A percentile compares a stretch with the other conserved stretches of the same genome.
Evolutionary conservation across 2,797 vertebrate species (phyloP).

Genomic region (Bovichtus diacanthus): DNA sequence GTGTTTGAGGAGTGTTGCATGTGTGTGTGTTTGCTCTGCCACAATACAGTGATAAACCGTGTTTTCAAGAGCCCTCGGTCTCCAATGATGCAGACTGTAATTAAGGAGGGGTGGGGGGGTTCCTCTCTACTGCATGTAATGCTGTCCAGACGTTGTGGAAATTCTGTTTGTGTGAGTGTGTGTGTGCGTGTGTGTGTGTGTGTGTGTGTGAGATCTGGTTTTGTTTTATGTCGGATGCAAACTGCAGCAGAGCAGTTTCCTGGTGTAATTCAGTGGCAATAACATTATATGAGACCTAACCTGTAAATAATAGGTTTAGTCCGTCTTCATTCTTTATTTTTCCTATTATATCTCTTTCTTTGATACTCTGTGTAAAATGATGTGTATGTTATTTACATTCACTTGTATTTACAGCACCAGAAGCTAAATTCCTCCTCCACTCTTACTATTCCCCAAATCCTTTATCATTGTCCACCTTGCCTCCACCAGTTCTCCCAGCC

Average conservation of each 20-base stretch:
- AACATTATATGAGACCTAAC: slow-evolving; percentile 42
- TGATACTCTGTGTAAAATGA: background rate
- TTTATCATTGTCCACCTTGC: slow-evolving; percentile 7
- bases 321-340: background rate
- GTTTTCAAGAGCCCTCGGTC: slow-evolving; percentile 60
- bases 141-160: slow-evolving; percentile 75
- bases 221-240: slow-evolving; percentile 58
- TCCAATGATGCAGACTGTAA: slow-evolving; percentile 73
- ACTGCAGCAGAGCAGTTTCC: slow-evolving; percentile 54
- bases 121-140: slow-evolving; percentile 67
- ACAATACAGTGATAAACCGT: slow-evolving; percentile 67
- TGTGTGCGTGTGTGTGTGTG: background rate
- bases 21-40: slow-evolving; percentile 41
- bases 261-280: slow-evolving; percentile 57
- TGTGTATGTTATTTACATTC: background rate
- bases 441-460: background rate
- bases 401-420: background rate
- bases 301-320: slow-evolving; percentile 30
- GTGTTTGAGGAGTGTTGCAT: slow-evolving; percentile 37
- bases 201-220: slow-evolving; percentile 67
- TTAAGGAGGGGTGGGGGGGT: slow-evolving; percentile 56
- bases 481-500: slow-evolving; percentile 9
- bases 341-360: background rate
- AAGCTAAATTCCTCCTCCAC: background rate
- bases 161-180: slow-evolving; percentile 54